Percentiles rank a stretch among this genome's conserved stretches.
Conservation (phyloP, 1,140 invertebrate species). For the Ceratitis capitata region DNA sequence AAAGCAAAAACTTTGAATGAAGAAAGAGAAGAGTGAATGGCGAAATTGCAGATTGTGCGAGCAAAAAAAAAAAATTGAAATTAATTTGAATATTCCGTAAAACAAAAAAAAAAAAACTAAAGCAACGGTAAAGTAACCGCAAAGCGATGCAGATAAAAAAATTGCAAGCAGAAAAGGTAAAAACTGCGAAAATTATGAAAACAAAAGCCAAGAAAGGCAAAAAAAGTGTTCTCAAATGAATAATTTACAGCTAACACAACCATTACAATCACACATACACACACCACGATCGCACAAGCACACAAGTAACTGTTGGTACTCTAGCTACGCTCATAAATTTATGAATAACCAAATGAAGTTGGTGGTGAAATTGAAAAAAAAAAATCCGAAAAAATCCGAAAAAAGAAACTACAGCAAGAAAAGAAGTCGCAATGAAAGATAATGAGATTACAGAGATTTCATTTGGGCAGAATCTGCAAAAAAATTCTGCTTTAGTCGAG, state of each 20-base stretch:
- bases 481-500: too few species aligned
- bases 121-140: neutral
- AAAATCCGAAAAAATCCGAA: too few species aligned
- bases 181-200: neutral
- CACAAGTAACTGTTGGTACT: neutral
- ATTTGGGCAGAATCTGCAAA: neutral
- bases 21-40: neutral
- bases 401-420: too few species aligned
- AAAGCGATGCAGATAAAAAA: neutral
- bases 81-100: neutral
- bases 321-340: conserved; percentile 10
- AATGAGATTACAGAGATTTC: neutral
- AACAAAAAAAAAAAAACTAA: too few species aligned
- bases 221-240: neutral
- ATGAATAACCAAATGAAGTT: conserved; percentile 10
- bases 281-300: neutral
- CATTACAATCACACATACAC: neutral
- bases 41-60: neutral
- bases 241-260: neutral
- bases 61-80: conserved; percentile 21
- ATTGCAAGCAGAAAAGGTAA: neutral
- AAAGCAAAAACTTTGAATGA: neutral
- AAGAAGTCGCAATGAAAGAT: neutral
- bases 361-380: conserved; percentile 22
- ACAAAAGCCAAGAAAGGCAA: neutral